A percentile compares a stretch with the other conserved stretches of the same genome.
phyloP scores from a whole-genome alignment of 2,888 invertebrate species.

The Liposcelis brunnea region DNA sequence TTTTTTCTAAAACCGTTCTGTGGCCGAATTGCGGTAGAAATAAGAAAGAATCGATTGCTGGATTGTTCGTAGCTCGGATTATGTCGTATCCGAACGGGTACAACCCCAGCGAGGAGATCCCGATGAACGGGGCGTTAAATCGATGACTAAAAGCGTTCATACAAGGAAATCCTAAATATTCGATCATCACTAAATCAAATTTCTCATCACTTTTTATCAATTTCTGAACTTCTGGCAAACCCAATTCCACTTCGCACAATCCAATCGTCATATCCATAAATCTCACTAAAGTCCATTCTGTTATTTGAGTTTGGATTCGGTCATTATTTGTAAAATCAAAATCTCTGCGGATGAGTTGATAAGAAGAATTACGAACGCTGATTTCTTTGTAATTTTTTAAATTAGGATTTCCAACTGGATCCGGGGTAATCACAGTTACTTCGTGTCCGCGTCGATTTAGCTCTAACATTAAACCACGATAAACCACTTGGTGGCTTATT shows the following conservation, averaged over 20 bases:
- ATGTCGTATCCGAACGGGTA: too few relatives aligned
- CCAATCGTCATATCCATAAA: too few relatives aligned
- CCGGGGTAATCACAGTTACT: slow-evolving; percentile 12
- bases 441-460: slow-evolving; percentile 16
- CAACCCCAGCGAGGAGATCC: too few relatives aligned
- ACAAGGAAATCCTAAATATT: not conserved
- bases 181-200: not conserved
- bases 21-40: too few relatives aligned
- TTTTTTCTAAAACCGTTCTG: too few relatives aligned
- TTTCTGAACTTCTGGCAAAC: not conserved
- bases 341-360: too few relatives aligned
- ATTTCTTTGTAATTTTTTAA: not conserved
- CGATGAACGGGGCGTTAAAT: too few relatives aligned
- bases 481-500: slow-evolving; percentile 16
- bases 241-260: not conserved
- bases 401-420: not conserved
- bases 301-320: too few relatives aligned
- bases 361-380: not conserved
- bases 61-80: too few relatives aligned
- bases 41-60: too few relatives aligned
- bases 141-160: not conserved
- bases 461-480: slow-evolving; percentile 14
- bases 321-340: too few relatives aligned
- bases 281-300: too few relatives aligned
- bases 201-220: not conserved